Evolutionary conservation across 1,140 invertebrate genomes (phyloP), one percentile per base, ranked within the genome.

Genomic region (Charaxes varanes): DNA sequence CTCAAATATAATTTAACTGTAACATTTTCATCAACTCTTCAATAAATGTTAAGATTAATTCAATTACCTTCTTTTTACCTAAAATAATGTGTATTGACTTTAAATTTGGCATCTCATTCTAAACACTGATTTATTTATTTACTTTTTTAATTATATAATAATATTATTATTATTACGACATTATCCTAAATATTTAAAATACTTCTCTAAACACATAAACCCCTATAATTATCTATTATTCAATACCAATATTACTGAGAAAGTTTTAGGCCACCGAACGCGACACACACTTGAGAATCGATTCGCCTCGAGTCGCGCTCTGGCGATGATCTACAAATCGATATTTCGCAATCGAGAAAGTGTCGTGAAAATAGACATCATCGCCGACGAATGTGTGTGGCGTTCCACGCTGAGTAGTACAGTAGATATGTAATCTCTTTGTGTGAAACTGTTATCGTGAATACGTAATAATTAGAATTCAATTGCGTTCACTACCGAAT

Each of bases 81-180:
- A 80, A 79, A 80, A 82, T 78, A 83, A 80, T 68, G 71, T 83
- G 74, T 82, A 80, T 83, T 83, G 79, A 83, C 79, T 83, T 80
- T 80, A 74, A 77, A 79, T 83, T 83, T 83, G 79, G 79, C 79
- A 83, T 77, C 76, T 83, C 74, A 62, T 76, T 61, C 79, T 83
- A 83, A 78, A 83, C 76, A 79, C 68, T 69, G 74, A 83, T 77
- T 77, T 76, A 68, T 66, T 22, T 77, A 64, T 70, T 64, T n/a
- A n/a, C n/a, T n/a, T n/a, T 64, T 53, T 56, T 71, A 57, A 56
- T 62, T 59, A 65, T 33, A 53, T n/a, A n/a, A n/a, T n/a, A n/a
- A n/a, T n/a, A n/a, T n/a, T n/a, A n/a, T n/a, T n/a, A n/a, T 31
- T 18, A 31, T 44, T 60, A 63, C 50, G 52, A 59, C 33, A 64